phyloP scores from a whole-genome alignment of 2,888 invertebrate species.

The Andrena haemorrhoa region DNA sequence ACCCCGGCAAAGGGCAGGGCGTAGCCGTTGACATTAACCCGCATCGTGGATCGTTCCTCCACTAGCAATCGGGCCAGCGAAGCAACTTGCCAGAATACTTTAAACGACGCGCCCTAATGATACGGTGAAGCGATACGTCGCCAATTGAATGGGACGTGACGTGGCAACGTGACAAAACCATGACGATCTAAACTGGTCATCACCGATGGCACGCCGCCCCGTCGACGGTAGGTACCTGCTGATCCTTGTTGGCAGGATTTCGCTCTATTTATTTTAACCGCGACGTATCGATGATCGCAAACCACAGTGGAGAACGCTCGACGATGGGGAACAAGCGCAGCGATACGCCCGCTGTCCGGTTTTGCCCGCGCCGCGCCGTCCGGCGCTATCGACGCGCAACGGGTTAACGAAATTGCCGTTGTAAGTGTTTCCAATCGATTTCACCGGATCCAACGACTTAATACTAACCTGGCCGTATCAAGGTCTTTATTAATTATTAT shows the following conservation, averaged over 20 bases:
- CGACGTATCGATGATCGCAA: slow-evolving; percentile 57
- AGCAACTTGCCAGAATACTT: not conserved
- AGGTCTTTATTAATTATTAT: slow-evolving; percentile 66
- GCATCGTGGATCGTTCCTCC: not conserved
- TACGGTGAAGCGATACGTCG: slow-evolving; percentile 13
- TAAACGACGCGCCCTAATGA: slow-evolving; percentile 14
- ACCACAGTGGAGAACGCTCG: slow-evolving; percentile 53
- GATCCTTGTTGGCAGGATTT: slow-evolving; percentile 31
- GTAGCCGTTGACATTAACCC: slow-evolving; percentile 11
- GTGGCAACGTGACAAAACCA: slow-evolving; percentile 17
- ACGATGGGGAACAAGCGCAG: slow-evolving; percentile 21
- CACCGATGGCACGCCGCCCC: not conserved
- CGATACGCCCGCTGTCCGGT: slow-evolving; percentile 22
- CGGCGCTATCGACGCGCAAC: slow-evolving; percentile 43
- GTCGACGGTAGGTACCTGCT: slow-evolving; percentile 8
- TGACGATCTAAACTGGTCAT: not conserved
- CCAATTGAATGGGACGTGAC: slow-evolving; percentile 1
- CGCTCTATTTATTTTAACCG: slow-evolving; percentile 68
- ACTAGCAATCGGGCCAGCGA: not conserved
- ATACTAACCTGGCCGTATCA: slow-evolving; percentile 53
- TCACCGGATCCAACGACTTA: slow-evolving; percentile 66
- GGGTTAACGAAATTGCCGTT: slow-evolving; percentile 69
- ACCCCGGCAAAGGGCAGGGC: not conserved
- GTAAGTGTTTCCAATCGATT: slow-evolving; percentile 69
- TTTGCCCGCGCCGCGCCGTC: slow-evolving; percentile 37